Base-by-base conservation (phyloP, 2,113 vertebrate genomes). In the Dendropsophus ebraccatus region DNA sequence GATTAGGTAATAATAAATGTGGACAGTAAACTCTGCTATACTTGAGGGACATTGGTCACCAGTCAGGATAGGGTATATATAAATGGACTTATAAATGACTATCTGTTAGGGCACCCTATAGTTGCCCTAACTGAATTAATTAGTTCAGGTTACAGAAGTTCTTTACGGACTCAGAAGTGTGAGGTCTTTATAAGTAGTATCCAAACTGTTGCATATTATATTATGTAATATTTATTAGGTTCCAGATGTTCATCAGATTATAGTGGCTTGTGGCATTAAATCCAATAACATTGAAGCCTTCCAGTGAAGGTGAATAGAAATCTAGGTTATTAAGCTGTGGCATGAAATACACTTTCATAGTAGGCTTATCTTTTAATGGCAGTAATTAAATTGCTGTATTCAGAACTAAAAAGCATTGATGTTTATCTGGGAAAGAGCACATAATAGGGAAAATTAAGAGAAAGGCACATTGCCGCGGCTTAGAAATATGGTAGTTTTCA, bases 351-450 rank as follows among this genome's bases (percentile, higher is more conserved):
- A 60, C 21, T 41, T 79, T 79, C 30, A 75, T 50, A 28, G 23
- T 74, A 50, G 28, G 73, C 77, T 79, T 60, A 79, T 60, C 54
- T 79, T 79, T 79, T 79, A 41, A 60, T 79, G 77, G 19, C 32
- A 41, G 54, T 79, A 79, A 79, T 79, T 79, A 58, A 79, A 79
- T 79, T 41, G 52, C 54, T 60, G 32, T 79, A 79, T 60, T 79
- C 54, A 79, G 52, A 58, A 79, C 30, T 60, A 60, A 79, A 79
- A 79, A 79, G 54, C 12, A n/a, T 13, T 6, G 32, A 78, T 79
- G 77, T 41, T 79, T 60, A 79, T 79, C 77, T 41, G 11, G 32
- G 54, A 78, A 58, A 79, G 54, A 37, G 54, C 54, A 60, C 28
- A 41, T 21, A 79, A 58, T 79, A 78, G 35, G 52, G 12, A 16